These are phyloP conservation scores for Lepidocyrtinus sp. DNA, from an alignment of 2,888 invertebrate genomes.

Conservation along the genomic window DNA sequence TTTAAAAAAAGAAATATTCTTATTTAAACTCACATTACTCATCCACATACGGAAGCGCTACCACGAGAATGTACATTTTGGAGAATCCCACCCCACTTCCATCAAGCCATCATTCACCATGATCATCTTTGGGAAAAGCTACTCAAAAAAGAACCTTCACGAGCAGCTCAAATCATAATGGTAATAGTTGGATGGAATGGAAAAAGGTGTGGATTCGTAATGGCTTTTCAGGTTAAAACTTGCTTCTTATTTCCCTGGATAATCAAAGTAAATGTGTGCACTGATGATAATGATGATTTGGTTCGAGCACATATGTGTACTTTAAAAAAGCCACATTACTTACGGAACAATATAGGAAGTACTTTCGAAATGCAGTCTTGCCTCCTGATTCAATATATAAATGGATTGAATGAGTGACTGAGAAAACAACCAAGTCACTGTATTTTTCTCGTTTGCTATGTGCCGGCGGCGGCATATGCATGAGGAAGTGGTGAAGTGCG, in stretches of 20 bases:
- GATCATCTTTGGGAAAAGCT: conserved; percentile 31
- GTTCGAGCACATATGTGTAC: not conserved
- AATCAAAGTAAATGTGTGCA: conserved; percentile 52
- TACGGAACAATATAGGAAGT: too few relatives aligned
- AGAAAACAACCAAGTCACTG: conserved; percentile 33
- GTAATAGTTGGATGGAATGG: conserved; percentile 36
- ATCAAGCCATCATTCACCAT: conserved; percentile 54
- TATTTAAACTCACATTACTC: not conserved
- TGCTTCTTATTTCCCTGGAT: conserved; percentile 36
- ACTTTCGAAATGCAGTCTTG: conserved; percentile 36
- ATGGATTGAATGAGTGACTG: conserved; percentile 47
- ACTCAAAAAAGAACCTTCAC: conserved; percentile 23
- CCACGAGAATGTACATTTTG: not conserved
- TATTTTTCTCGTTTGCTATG: conserved; percentile 3
- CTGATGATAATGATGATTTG: conserved; percentile 30
- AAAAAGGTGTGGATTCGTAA: conserved; percentile 60
- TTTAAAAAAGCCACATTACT: not conserved
- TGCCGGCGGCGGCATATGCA: conserved; percentile 53
- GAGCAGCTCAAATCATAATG: conserved; percentile 1
- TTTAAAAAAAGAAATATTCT: not conserved
- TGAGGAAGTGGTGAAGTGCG: conserved; percentile 22
- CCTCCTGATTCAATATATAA: conserved; percentile 30
- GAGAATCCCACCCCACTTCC: not conserved
- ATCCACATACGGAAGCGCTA: not conserved
- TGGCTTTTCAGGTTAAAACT: conserved; percentile 40